phyloP scores from a whole-genome alignment of 2,113 vertebrate species.

The Heterochromis multidens region DNA sequence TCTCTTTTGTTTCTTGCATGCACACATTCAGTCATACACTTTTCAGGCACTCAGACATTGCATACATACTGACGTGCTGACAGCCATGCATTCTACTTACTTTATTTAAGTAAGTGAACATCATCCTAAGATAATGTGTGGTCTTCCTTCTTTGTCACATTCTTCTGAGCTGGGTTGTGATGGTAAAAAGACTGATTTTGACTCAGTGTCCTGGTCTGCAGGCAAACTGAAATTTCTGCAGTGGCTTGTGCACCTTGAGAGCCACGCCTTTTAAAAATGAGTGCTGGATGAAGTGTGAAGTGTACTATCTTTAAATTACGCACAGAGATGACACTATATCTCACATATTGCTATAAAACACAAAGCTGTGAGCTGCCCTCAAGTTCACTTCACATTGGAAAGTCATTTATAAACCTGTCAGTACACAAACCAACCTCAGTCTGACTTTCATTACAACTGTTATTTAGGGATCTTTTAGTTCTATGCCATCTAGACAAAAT shows the following conservation, averaged over 20 bases:
- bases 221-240: background rate
- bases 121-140: background rate
- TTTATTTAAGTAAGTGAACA: background rate
- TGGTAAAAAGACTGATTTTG: background rate
- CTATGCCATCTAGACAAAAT: constrained; percentile 21
- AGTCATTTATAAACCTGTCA: constrained; percentile 78
- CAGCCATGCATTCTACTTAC: background rate
- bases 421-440: constrained; percentile 52
- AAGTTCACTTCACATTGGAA: constrained; percentile 73
- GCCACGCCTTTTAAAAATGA: background rate
- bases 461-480: constrained; percentile 41
- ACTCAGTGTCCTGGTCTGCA: background rate
- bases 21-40: background rate
- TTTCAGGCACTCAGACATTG: background rate
- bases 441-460: constrained; percentile 61
- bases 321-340: constrained; percentile 20
- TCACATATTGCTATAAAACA: constrained; percentile 40
- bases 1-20: background rate
- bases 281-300: background rate
- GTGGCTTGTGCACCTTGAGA: background rate
- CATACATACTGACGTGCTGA: background rate
- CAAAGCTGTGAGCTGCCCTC: constrained; percentile 56
- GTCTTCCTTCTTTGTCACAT: background rate
- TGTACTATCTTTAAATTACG: constrained; percentile 15
- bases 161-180: background rate